These are phyloP conservation scores for Rhineura floridana DNA, from an alignment of 2,113 vertebrate species.

Conservation along the genomic window DNA sequence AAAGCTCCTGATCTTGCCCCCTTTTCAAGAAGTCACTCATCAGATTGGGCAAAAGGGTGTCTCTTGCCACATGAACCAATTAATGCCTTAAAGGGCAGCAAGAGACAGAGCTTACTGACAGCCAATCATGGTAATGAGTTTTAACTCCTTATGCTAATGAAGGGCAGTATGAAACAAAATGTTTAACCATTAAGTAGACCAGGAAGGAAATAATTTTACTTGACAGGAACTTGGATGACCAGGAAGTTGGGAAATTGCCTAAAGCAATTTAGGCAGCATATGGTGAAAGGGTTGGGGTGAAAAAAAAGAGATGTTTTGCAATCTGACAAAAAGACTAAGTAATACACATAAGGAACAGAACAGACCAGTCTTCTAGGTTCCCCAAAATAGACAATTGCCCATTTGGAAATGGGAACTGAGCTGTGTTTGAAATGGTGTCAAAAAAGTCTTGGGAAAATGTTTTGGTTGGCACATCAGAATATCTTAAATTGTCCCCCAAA, in stretches of 20 bases:
- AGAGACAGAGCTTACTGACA: neutral
- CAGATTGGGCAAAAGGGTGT: neutral
- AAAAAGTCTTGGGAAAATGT: neutral
- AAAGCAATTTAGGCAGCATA: neutral
- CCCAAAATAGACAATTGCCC: neutral
- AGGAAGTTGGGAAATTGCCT: neutral
- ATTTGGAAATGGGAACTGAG: neutral
- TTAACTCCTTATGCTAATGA: neutral
- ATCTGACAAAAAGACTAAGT: neutral
- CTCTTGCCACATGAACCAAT: neutral
- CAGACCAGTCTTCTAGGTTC: neutral
- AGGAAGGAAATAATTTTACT: neutral
- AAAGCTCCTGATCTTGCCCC: neutral
- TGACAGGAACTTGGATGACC: neutral
- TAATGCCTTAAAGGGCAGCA: neutral
- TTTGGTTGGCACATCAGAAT: neutral
- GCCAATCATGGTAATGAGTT: neutral
- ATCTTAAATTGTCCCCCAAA: no score
- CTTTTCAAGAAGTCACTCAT: neutral
- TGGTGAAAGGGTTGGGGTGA: no score
- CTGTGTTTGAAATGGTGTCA: neutral
- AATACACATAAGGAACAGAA: neutral
- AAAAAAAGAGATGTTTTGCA: neutral
- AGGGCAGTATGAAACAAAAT: neutral
- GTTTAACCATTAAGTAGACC: neutral